Conservation (phyloP, 2,888 invertebrate genomes). For the Cryptocheilus praepositus region DNA sequence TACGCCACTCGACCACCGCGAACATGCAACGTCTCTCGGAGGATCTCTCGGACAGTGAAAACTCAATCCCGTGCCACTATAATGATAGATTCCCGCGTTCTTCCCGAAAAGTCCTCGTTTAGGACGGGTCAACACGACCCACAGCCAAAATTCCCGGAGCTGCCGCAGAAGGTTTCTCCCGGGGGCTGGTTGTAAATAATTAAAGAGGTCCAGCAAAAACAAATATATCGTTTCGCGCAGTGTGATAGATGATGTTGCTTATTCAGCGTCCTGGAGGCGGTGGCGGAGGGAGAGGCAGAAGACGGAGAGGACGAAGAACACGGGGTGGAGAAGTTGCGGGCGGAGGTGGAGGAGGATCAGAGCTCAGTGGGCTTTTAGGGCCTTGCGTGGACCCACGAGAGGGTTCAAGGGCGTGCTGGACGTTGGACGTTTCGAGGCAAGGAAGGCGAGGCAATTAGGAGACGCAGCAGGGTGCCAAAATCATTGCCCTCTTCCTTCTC, state of each 20-base stretch:
- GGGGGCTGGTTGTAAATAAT: slow-evolving; percentile 69
- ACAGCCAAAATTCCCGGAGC: slow-evolving; percentile 21
- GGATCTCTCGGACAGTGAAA: slow-evolving; percentile 27
- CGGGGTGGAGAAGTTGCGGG: slow-evolving; percentile 44
- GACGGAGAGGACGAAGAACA: slow-evolving; percentile 36
- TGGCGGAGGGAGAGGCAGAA: slow-evolving; percentile 45
- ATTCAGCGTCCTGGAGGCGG: slow-evolving; percentile 62
- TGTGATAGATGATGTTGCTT: slow-evolving; percentile 74
- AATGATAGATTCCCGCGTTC: slow-evolving; percentile 8
- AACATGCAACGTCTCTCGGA: no score
- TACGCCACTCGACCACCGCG: no score
- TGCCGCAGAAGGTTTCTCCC: slow-evolving; percentile 42
- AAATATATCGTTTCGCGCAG: slow-evolving; percentile 73
- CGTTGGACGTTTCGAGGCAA: slow-evolving; percentile 54
- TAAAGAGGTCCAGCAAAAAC: slow-evolving; percentile 71
- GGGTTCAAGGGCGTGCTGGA: slow-evolving; percentile 71
- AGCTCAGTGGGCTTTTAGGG: slow-evolving; percentile 58
- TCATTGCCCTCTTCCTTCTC: slow-evolving; percentile 60
- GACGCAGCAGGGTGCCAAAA: slow-evolving; percentile 73
- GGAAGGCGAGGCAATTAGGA: slow-evolving; percentile 72
- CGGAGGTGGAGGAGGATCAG: slow-evolving; percentile 37
- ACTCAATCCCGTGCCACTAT: slow-evolving; percentile 19
- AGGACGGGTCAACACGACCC: slow-evolving; percentile 12
- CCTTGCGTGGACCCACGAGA: slow-evolving; percentile 56
- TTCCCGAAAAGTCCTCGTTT: slow-evolving; percentile 10